phyloP scores from a whole-genome alignment of 2,113 vertebrate genomes.

The Nannospalax galili region DNA sequence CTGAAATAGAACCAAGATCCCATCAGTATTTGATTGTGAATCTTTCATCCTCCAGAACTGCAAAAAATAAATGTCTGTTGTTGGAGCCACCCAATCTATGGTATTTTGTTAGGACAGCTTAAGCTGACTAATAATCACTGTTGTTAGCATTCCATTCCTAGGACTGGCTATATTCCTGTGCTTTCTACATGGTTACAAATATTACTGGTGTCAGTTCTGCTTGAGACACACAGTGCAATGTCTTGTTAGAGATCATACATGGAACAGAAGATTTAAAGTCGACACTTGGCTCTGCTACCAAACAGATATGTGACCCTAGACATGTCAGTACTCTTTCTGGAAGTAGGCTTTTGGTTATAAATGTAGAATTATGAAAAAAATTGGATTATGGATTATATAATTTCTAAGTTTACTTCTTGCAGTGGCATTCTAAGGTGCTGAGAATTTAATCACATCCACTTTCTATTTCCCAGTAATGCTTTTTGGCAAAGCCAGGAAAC shows the following conservation, averaged over 20 bases:
- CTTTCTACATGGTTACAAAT: not conserved
- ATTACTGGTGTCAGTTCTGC: not conserved
- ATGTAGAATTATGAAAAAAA: not conserved
- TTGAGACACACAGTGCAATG: not conserved
- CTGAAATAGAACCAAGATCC: not conserved
- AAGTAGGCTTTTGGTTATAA: not conserved
- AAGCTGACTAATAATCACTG: not conserved
- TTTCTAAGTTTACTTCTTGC: conserved; percentile 17
- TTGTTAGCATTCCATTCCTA: not conserved
- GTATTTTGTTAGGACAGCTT: not conserved
- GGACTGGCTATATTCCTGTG: not conserved
- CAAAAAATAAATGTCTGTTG: not conserved
- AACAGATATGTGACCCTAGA: not conserved
- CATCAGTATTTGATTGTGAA: not conserved
- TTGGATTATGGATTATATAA: not conserved
- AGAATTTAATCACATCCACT: conserved; percentile 46
- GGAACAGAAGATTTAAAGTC: not conserved
- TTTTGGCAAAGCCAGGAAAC: conserved; percentile 61
- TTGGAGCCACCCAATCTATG: not conserved
- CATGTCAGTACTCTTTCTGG: not conserved
- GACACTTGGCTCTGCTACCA: not conserved
- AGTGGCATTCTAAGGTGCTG: conserved; percentile 9
- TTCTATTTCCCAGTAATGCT: conserved; percentile 68
- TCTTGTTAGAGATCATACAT: not conserved
- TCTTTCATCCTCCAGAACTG: not conserved